Conservation (phyloP, 2,888 invertebrate species). For the Ennomos quercinarius region DNA sequence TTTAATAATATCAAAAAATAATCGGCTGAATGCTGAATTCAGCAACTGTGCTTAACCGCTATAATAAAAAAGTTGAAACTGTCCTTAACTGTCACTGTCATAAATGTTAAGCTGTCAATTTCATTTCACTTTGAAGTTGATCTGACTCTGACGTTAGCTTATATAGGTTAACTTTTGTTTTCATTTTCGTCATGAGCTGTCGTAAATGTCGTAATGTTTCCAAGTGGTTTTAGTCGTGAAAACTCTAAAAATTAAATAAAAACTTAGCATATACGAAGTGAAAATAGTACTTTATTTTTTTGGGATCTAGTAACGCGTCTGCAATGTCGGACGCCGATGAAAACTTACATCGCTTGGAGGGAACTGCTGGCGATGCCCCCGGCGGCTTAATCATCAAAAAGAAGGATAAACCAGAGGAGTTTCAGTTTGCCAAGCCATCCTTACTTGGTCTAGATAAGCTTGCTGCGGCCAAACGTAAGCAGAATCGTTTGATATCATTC, state of each 20-base stretch:
- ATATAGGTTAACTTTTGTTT: neutral
- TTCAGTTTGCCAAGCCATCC: conserved; percentile 92
- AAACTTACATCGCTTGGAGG: conserved; percentile 90
- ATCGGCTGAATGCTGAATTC: too few relatives aligned
- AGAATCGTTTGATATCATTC: conserved; percentile 89
- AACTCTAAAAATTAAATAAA: conserved; percentile 20
- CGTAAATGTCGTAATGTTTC: conserved; percentile 10
- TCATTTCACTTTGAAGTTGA: too few relatives aligned
- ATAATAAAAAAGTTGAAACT: too few relatives aligned
- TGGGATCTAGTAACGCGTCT: conserved; percentile 4
- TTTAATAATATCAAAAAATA: too few relatives aligned
- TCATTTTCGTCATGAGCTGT: conserved; percentile 12
- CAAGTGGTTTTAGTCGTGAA: conserved; percentile 15
- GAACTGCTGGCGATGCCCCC: conserved; percentile 86
- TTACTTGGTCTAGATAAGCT: conserved; percentile 93
- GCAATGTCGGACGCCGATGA: conserved; percentile 81
- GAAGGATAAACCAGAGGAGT: conserved; percentile 83
- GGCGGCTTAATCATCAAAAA: conserved; percentile 91
- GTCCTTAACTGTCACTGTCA: too few relatives aligned
- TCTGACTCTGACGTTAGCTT: too few relatives aligned
- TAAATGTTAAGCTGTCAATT: too few relatives aligned
- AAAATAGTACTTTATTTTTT: conserved; percentile 13
- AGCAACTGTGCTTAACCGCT: too few relatives aligned
- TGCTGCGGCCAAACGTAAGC: conserved; percentile 91
- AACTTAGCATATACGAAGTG: conserved; percentile 10